Evolutionary conservation across 1,140 invertebrate genomes (phyloP), one percentile per base, ranked within the genome.

Genomic region (Atopsyche davidsoni): DNA sequence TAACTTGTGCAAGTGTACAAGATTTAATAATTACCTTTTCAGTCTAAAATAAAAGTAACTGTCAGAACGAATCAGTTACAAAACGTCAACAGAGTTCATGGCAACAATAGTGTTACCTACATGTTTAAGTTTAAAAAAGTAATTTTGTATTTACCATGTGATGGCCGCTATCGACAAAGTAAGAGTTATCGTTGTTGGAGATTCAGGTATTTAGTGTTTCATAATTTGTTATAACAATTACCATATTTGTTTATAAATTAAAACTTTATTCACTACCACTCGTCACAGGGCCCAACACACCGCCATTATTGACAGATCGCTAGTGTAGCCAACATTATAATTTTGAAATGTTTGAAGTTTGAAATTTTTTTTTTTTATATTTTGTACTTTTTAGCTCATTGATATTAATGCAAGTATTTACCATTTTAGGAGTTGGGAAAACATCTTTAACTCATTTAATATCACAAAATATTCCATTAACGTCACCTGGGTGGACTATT

Each of bases 401-500:
- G 6, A 7, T 28, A n/a, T 28, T 28, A 7, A 7, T 17, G 38
- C 21, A 19, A 18, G 21, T 40, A 10, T 40, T 19, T 17, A 42
- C 13, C 16, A 32, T 63, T 72, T 38, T 56, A 88, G 90, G 92
- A 55, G 93, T 97, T 57, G 95, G 95, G 11, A 98, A 98, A 79
- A 91, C 93, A 17, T 95, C 90, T 6, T 75, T 96, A 19, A 90
- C 91, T 0, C 89, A 97, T 75, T 72, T 97, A 41, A 89, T 96
- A 59, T 89, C 91, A 43, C 82, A 95, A 59, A 86, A 87, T 64
- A 83, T 94, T 68, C 81, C 87, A 2, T 81, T 92, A 4, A 74
- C 73, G 48, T 89, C 86, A 55, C 89, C 92, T 4, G 82, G 86
- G 44, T 97, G 92, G 88, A 98, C 94, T 0, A 86, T 98, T 53